Evolutionary conservation across 2,888 invertebrate genomes (phyloP).

Genomic region (Nephrotoma flavescens): DNA sequence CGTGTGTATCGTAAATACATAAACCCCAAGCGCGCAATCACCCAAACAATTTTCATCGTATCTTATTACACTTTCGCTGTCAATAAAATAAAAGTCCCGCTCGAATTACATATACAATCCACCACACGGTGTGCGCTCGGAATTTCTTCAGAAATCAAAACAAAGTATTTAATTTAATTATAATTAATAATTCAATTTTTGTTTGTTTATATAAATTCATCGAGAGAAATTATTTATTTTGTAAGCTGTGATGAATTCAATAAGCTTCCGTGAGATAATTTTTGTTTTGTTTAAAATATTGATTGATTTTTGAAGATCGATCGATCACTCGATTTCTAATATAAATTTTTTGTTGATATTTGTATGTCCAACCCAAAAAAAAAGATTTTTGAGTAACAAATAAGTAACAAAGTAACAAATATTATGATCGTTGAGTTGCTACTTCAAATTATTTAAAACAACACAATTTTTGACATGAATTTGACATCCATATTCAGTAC

Average conservation of each 20-base stretch:
- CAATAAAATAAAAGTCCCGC: neutral
- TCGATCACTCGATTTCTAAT: neutral
- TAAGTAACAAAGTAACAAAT: neutral
- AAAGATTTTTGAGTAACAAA: too few species aligned
- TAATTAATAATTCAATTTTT: neutral
- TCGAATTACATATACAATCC: neutral
- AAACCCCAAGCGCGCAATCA: neutral
- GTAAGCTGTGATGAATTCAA: neutral
- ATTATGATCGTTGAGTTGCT: neutral
- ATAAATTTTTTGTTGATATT: neutral
- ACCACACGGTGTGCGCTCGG: neutral
- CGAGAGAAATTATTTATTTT: neutral
- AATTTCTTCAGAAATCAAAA: neutral
- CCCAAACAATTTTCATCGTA: neutral
- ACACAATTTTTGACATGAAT: neutral
- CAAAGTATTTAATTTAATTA: neutral
- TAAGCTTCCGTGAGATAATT: neutral
- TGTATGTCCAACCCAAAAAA: neutral
- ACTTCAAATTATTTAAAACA: neutral
- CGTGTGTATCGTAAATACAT: too few species aligned
- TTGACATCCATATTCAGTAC: neutral
- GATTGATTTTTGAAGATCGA: neutral
- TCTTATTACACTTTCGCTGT: neutral
- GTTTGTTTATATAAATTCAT: neutral
- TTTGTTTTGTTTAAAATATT: neutral